These are phyloP conservation scores for Enhydra lutris DNA, from an alignment of 2,113 vertebrate genomes.

Conservation along the genomic window DNA sequence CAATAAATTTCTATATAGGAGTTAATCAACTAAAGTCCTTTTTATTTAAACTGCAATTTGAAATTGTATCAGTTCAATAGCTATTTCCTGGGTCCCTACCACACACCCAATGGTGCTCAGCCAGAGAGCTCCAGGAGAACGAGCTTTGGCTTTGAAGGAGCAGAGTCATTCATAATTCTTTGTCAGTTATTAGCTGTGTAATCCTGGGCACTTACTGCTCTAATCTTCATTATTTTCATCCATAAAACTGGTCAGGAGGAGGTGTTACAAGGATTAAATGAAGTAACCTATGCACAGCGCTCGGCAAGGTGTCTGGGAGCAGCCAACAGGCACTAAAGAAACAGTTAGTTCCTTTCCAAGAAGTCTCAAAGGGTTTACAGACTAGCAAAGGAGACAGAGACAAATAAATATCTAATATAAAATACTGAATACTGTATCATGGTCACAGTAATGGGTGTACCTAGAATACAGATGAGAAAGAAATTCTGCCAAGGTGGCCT, in stretches of 20 bases:
- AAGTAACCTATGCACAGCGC: neutral
- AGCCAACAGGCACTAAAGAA: neutral
- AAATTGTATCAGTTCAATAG: neutral
- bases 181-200: conserved; percentile 9
- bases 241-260: neutral
- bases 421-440: neutral
- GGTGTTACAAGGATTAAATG: neutral
- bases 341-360: neutral
- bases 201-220: conserved; percentile 6
- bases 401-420: neutral
- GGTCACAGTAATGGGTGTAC: neutral
- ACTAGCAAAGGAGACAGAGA: neutral
- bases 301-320: neutral
- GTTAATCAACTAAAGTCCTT: conserved; percentile 29
- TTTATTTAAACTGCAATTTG: neutral
- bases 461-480: neutral
- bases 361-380: neutral
- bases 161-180: neutral
- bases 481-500: neutral
- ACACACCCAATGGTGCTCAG: neutral
- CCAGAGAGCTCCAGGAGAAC: neutral
- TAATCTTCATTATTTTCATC: conserved; percentile 30
- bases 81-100: neutral
- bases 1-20: conserved; percentile 23
- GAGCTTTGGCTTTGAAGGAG: neutral